Conservation (phyloP, 2,113 vertebrate species). For the Eudyptes chrysolophus region DNA sequence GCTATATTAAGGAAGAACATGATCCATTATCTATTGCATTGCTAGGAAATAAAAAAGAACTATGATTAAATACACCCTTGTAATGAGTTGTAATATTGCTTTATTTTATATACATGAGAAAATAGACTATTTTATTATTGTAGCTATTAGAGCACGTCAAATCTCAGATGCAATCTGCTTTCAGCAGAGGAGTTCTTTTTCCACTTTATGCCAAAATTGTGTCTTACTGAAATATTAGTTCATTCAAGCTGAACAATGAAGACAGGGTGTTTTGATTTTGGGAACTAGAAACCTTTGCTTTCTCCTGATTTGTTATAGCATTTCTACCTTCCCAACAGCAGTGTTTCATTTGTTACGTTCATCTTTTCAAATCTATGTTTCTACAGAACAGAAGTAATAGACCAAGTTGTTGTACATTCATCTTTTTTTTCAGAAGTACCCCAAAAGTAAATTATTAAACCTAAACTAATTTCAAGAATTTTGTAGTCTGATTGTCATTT, state of each 20-base stretch:
- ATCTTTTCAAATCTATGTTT: background rate
- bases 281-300: background rate
- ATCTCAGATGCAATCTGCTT: background rate
- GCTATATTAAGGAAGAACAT: background rate
- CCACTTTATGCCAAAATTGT: background rate
- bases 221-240: background rate
- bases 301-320: background rate
- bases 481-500: background rate
- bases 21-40: background rate
- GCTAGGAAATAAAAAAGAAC: background rate
- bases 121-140: background rate
- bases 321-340: background rate
- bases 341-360: background rate
- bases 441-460: background rate
- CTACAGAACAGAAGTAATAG: background rate
- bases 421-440: background rate
- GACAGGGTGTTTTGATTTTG: background rate
- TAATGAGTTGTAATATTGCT: background rate
- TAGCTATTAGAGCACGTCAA: background rate
- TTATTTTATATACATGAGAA: background rate
- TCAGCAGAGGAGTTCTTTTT: background rate
- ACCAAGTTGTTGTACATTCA: background rate
- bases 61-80: background rate
- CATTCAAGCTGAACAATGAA: background rate
- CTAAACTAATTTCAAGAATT: background rate